Conservation (phyloP, 2,113 vertebrate genomes). For the Siniperca knerii region DNA sequence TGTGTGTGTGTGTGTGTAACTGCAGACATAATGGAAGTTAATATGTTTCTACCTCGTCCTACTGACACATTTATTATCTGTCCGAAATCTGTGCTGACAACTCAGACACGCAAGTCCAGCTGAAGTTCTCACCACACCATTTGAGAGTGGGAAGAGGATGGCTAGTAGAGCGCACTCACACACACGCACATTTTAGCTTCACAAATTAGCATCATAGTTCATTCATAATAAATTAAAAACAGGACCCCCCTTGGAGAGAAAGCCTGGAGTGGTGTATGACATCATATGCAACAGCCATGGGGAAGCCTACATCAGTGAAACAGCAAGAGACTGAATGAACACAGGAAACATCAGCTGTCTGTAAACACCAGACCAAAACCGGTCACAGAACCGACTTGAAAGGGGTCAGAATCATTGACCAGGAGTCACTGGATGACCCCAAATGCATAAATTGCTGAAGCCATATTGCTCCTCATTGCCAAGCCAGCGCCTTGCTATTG, state of each 20-base stretch:
- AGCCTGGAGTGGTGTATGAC: too few species aligned
- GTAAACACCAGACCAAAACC: neutral
- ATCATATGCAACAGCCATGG: too few species aligned
- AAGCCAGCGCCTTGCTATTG: neutral
- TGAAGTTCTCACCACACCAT: slow-evolving; percentile 32
- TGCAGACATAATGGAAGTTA: slow-evolving; percentile 43
- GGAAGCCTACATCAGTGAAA: too few species aligned
- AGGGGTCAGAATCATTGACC: neutral
- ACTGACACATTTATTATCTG: slow-evolving; percentile 64
- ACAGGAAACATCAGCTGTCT: neutral
- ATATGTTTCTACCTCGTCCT: slow-evolving; percentile 33
- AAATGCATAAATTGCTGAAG: neutral
- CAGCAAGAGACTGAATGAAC: too few species aligned
- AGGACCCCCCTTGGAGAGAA: neutral
- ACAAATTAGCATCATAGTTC: neutral
- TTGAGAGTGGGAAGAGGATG: neutral
- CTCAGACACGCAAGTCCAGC: slow-evolving; percentile 32
- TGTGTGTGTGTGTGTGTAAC: slow-evolving; percentile 18
- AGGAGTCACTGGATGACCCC: neutral
- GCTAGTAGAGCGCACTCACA: neutral
- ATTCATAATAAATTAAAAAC: neutral
- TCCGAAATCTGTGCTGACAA: slow-evolving; percentile 47
- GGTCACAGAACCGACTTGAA: neutral
- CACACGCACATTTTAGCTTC: too few species aligned
- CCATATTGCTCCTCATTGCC: neutral